phyloP scores from a whole-genome alignment of 2,888 invertebrate species.

The Pollenia labialis region DNA sequence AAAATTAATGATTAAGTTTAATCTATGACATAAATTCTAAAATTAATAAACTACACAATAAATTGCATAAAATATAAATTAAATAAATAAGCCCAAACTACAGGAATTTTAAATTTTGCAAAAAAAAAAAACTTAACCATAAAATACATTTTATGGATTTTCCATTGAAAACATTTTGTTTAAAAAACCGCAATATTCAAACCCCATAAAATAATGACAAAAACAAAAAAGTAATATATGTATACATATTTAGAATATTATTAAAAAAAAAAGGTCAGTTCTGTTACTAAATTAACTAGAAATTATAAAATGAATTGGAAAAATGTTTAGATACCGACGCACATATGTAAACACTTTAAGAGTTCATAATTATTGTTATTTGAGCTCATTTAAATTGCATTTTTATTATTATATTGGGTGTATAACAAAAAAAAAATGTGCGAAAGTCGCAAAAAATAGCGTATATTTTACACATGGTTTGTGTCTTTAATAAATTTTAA shows the following conservation, averaged over 20 bases:
- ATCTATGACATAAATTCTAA: constrained; percentile 54
- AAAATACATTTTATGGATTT: constrained; percentile 44
- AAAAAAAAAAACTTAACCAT: neutral
- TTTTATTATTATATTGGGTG: constrained; percentile 21
- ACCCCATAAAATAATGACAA: constrained; percentile 11
- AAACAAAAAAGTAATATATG: constrained; percentile 12
- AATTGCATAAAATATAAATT: constrained; percentile 44
- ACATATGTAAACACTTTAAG: constrained; percentile 21
- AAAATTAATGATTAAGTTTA: constrained; percentile 62
- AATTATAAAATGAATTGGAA: constrained; percentile 54
- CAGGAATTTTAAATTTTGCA: neutral
- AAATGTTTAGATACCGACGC: neutral
- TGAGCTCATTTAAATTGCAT: constrained; percentile 42
- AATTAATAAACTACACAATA: constrained; percentile 54
- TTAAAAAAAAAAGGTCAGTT: constrained; percentile 49
- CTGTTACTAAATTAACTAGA: constrained; percentile 65
- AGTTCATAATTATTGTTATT: constrained; percentile 62
- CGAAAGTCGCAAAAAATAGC: no score
- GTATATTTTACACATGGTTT: no score
- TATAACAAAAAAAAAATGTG: neutral
- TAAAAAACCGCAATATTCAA: constrained; percentile 25
- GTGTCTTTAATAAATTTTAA: no score
- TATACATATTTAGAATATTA: constrained; percentile 30
- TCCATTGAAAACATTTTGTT: neutral
- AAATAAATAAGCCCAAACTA: constrained; percentile 36